Base-by-base conservation (phyloP, 2,113 vertebrate species). In the Protomyctophum bolini region DNA sequence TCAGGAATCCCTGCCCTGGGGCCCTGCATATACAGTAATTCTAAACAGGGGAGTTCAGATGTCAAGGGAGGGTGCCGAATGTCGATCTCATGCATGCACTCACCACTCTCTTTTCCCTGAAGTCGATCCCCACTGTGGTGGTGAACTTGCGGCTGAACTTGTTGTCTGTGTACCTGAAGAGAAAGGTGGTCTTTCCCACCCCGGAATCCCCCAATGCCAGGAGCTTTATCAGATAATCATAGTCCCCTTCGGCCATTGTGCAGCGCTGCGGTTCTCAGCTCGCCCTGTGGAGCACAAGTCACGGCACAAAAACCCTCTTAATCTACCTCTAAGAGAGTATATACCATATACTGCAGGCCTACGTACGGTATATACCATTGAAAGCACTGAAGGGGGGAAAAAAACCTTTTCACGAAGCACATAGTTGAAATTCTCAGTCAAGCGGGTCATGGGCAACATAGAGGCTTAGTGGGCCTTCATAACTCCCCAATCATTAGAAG, bases 171-270 rank as follows among this genome's bases (percentile, higher is more conserved):
- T 97, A 98, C 87, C 96, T 92, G 82, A 97, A 95, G 21, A 98
- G 95, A 82, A 97, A 98, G 5, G 96, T 96, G 4, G 97, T 98
- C 89, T 98, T 98, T 12, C 97, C 97, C 73, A 97, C 97, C 2
- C 96, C 97, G 0, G 96, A 98, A 86, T 98, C 97, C 59, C 97
- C 97, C 0, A 98, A 94, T 54, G 97, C 95, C 88, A 98, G 94
- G 89, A 98, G 95, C 88, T 98, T 98, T 91, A 98, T 97, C 92
- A 98, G 93, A 85, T 97, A 98, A 80, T 98, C 97, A 62, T 98
- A 98, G 83, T 98, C 96, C 84, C 94, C 95, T 93, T 97, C 95
- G 79, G 94, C 94, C 96, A 98, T 98, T 87, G 89, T 95, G 94
- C 90, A 91, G 89, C 85, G 80, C n/a, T n/a, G n/a, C 75, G 61